phyloP scores from a whole-genome alignment of 2,888 invertebrate species.

The Graphium colonna region DNA sequence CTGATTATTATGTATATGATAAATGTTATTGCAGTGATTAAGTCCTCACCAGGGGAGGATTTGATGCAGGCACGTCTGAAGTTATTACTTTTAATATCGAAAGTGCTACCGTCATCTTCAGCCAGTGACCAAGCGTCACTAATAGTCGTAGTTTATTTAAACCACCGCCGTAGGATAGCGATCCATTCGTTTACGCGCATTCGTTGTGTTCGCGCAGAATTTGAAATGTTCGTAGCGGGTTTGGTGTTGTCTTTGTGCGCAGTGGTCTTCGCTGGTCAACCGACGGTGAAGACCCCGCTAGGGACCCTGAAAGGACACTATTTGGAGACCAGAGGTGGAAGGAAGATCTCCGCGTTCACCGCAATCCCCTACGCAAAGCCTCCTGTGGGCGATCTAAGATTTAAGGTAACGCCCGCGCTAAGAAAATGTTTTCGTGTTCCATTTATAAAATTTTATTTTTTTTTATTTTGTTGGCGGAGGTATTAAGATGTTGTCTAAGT shows the following conservation, averaged over 20 bases:
- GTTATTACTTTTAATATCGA: too few relatives aligned
- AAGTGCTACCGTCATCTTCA: too few relatives aligned
- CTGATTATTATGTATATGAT: too few relatives aligned
- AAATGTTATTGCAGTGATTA: too few relatives aligned
- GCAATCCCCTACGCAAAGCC: slow-evolving; percentile 83
- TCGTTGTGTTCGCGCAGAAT: slow-evolving; percentile 12
- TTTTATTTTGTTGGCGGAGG: too few relatives aligned
- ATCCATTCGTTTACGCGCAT: slow-evolving; percentile 17
- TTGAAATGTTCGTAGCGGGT: slow-evolving; percentile 5
- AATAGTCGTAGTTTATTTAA: slow-evolving; percentile 14
- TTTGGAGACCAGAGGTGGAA: slow-evolving; percentile 77
- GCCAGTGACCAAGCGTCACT: too few relatives aligned
- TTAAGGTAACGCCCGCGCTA: slow-evolving; percentile 71
- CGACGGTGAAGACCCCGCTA: slow-evolving; percentile 54
- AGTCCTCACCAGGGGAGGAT: too few relatives aligned
- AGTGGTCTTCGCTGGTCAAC: slow-evolving; percentile 32
- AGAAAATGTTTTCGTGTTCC: too few relatives aligned
- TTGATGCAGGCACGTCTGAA: too few relatives aligned
- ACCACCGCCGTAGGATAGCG: not conserved
- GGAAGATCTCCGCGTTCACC: slow-evolving; percentile 80
- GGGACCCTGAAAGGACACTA: slow-evolving; percentile 79
- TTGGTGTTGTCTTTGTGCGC: slow-evolving; percentile 33
- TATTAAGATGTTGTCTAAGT: too few relatives aligned
- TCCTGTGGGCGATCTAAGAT: slow-evolving; percentile 81
- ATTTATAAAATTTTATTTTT: too few relatives aligned